phyloP scores from a whole-genome alignment of 2,888 invertebrate species.

The Drosophila putrida region DNA sequence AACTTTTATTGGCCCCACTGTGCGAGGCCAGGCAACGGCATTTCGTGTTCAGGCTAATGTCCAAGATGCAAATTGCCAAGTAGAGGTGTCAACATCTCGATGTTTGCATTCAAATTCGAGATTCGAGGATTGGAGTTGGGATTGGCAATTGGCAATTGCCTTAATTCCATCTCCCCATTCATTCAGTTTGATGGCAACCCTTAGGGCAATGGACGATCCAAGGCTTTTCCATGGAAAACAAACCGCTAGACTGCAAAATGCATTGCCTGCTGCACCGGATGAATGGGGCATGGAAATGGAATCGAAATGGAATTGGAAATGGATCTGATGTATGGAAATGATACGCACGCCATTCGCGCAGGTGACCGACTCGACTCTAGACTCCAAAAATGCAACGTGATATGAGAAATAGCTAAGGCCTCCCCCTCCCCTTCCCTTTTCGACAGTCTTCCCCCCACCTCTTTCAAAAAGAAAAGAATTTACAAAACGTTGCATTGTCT shows the following conservation, averaged over 20 bases:
- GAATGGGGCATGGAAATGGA: slow-evolving; percentile 53
- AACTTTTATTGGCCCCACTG: slow-evolving; percentile 20
- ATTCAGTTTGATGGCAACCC: neutral
- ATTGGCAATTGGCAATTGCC: too few relatives aligned
- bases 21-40: slow-evolving; percentile 62
- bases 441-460: neutral
- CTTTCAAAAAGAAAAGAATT: slow-evolving; percentile 5
- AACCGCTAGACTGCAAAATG: slow-evolving; percentile 61
- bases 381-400: slow-evolving; percentile 67
- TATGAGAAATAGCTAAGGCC: slow-evolving; percentile 2
- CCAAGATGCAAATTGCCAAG: slow-evolving; percentile 48
- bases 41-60: slow-evolving; percentile 34
- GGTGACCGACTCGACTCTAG: slow-evolving; percentile 74
- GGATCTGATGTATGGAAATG: slow-evolving; percentile 35
- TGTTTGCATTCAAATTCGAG: slow-evolving; percentile 52
- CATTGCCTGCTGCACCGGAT: slow-evolving; percentile 33
- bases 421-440: neutral
- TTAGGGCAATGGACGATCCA: slow-evolving; percentile 62
- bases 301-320: slow-evolving; percentile 46
- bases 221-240: slow-evolving; percentile 67
- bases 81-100: slow-evolving; percentile 54
- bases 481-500: slow-evolving; percentile 27
- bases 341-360: slow-evolving; percentile 70
- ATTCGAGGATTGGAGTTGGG: slow-evolving; percentile 10
- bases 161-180: neutral